Base-by-base conservation (phyloP, 1,140 invertebrate species). In the Mizuhopecten yessoensis region DNA sequence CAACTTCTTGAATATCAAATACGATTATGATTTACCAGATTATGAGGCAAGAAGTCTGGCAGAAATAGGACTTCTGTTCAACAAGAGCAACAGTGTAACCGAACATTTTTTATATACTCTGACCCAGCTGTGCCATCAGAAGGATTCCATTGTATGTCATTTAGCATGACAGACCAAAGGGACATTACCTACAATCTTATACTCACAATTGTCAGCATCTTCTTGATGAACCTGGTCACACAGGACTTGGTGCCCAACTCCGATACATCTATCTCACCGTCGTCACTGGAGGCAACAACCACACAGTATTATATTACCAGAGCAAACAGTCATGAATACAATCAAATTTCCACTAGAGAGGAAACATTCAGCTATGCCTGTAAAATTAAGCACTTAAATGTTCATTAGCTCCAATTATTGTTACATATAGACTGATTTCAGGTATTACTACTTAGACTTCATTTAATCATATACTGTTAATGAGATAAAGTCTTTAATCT, bases 151-250 rank as follows among this genome's bases (percentile, higher is more conserved):
- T 29, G 3, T 3, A 29, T 3, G 23, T 29, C n/a, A n/a, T n/a
- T n/a, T n/a, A n/a, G n/a, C n/a, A n/a, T n/a, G n/a, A n/a, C n/a
- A n/a, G n/a, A n/a, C n/a, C n/a, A n/a, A n/a, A n/a, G 15, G 11
- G 20, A 49, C 45, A 49, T 49, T 49, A 17, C 45, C 13, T 90
- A 11, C 34, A 90, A 92, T 93, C 93, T 88, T 33, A 36, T 86
- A 97, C 97, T 98, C 96, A 98, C 98, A 96, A 99, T 97, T 29
- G 98, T 98, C n/a, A 99, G 97, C 49, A 99, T 97, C 96, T 98
- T 98, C 95, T 98, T 98, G 91, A 99, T 98, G 96, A 99, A 99
- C 96, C 98, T 98, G 88, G 98, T 99, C 34, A 99, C 98, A 97
- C 98, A 99, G 2, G 98, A 99, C 91, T 98, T 97, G 93, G 98